phyloP scores from a whole-genome alignment of 2,888 invertebrate genomes.

The Cephus pygmeus region DNA sequence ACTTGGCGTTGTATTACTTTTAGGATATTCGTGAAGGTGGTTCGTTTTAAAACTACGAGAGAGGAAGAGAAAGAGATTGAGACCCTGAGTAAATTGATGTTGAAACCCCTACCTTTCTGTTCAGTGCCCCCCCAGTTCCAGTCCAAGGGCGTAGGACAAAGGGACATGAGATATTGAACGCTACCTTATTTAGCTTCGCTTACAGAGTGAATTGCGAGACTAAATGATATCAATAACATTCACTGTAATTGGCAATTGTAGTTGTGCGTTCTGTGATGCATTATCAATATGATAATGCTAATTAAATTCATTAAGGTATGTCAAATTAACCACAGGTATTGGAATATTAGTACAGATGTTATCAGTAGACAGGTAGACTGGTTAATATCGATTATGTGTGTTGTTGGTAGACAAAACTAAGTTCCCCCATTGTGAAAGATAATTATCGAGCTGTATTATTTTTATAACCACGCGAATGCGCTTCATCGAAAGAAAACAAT shows the following conservation, averaged over 20 bases:
- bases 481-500: not conserved
- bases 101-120: slow-evolving; percentile 19
- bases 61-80: slow-evolving; percentile 9
- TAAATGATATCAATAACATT: not conserved
- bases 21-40: not conserved
- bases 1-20: slow-evolving; percentile 15
- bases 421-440: not conserved
- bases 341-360: not conserved
- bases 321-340: not conserved
- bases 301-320: not conserved
- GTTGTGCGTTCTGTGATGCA: not conserved
- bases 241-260: not conserved
- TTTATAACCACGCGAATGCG: not conserved
- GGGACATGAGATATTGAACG: slow-evolving; percentile 15
- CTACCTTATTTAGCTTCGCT: not conserved
- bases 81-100: slow-evolving; percentile 29
- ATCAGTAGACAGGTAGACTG: not conserved
- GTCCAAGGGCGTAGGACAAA: slow-evolving; percentile 31
- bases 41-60: not conserved
- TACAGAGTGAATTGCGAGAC: not conserved
- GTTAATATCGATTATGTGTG: not conserved
- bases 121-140: slow-evolving; percentile 18
- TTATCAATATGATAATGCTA: not conserved
- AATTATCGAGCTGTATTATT: not conserved
- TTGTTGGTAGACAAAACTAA: not conserved